Conservation (phyloP, 2,113 vertebrate genomes). For the Oriolus oriolus region DNA sequence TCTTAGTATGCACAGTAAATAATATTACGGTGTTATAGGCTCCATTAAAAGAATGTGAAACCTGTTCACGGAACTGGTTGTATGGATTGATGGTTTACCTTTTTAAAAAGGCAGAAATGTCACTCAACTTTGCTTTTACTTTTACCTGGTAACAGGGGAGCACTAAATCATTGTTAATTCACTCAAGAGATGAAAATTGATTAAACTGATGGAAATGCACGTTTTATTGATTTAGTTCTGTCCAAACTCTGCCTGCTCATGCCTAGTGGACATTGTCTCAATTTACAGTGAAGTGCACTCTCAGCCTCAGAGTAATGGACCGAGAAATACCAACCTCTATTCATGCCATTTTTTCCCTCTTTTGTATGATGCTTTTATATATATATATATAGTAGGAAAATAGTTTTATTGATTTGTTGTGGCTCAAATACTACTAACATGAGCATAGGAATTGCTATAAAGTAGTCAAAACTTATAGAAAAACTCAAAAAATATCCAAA, state of each 20-base stretch:
- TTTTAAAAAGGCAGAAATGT: not conserved
- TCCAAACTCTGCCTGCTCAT: not conserved
- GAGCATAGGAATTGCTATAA: not conserved
- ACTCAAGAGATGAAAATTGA: constrained; percentile 35
- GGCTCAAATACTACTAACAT: not conserved
- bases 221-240: constrained; percentile 26
- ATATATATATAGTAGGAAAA: not conserved
- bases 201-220: constrained; percentile 4
- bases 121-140: constrained; percentile 15
- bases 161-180: constrained; percentile 24
- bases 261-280: not conserved
- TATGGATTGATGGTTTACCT: not conserved
- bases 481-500: not conserved
- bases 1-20: not conserved
- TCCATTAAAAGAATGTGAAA: not conserved
- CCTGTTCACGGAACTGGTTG: rapidly evolving
- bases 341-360: not conserved
- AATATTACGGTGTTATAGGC: not conserved
- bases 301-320: not conserved
- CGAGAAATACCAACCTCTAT: not conserved
- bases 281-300: not conserved
- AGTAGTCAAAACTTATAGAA: not conserved
- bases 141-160: not conserved
- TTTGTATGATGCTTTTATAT: not conserved
- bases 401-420: not conserved